phyloP scores from a whole-genome alignment of 2,797 vertebrate species.

The Urocyon cinereoargenteus region DNA sequence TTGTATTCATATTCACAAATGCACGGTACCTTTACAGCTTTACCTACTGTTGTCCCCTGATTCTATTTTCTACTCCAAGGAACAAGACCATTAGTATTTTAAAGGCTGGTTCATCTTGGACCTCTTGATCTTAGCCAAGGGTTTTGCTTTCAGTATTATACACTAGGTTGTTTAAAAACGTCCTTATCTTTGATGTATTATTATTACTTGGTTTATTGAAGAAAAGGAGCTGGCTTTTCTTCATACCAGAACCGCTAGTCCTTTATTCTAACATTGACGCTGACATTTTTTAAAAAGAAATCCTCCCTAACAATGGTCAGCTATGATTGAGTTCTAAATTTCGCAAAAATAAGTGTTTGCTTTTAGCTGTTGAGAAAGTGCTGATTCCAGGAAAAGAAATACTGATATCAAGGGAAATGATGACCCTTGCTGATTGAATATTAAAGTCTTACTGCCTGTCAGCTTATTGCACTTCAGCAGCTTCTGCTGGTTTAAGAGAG shows the following conservation, averaged over 20 bases:
- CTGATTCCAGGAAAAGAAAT: slow-evolving; percentile 11
- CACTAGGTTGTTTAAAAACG: neutral
- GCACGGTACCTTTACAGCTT: neutral
- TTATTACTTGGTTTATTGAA: slow-evolving; percentile 34
- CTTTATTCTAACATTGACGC: neutral
- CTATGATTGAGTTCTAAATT: slow-evolving; percentile 60
- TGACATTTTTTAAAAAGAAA: rapidly evolving
- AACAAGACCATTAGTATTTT: neutral
- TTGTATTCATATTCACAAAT: neutral
- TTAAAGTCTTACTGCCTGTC: slow-evolving; percentile 1
- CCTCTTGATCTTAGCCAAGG: neutral
- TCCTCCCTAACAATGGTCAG: neutral
- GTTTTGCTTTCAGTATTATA: neutral
- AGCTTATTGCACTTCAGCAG: neutral
- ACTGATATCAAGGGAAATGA: slow-evolving; percentile 37
- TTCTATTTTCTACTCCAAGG: neutral
- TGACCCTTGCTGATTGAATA: neutral
- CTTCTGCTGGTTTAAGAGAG: neutral
- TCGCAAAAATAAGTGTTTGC: slow-evolving; percentile 62
- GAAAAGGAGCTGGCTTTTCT: slow-evolving; percentile 43
- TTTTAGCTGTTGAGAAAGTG: slow-evolving; percentile 57
- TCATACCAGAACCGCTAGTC: neutral
- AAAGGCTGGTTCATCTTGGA: neutral
- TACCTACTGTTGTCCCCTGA: neutral
- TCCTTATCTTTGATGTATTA: neutral